These are phyloP conservation scores for Drosophila subobscura DNA, from an alignment of 1,140 invertebrate genomes.

Conservation along the genomic window DNA sequence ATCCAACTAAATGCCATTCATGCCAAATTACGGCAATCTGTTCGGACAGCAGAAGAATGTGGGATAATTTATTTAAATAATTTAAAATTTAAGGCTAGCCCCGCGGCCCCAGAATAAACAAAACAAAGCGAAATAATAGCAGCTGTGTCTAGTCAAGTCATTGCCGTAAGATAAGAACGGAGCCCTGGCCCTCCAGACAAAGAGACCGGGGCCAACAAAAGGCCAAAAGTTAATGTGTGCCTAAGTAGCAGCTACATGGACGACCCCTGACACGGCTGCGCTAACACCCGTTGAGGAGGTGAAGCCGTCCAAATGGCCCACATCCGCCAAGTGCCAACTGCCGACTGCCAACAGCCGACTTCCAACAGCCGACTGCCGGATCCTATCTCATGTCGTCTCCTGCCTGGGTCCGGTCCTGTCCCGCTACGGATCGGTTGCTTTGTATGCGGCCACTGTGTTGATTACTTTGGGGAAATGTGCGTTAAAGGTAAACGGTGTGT, in stretches of 20 bases:
- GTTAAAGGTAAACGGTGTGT: constrained; percentile 72
- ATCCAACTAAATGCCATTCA: constrained; percentile 70
- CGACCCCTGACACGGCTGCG: constrained; percentile 5
- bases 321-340: constrained; percentile 62
- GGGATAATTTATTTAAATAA: constrained; percentile 80
- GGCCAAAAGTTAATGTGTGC: constrained; percentile 80
- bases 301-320: constrained; percentile 22
- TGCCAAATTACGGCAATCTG: constrained; percentile 74
- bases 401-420: not conserved
- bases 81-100: constrained; percentile 51
- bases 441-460: constrained; percentile 71
- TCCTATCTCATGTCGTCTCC: constrained; percentile 22
- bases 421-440: constrained; percentile 32
- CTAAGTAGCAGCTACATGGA: constrained; percentile 64
- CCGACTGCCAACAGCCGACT: constrained; percentile 1
- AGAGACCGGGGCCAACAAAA: constrained; percentile 66
- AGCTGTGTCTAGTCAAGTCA: constrained; percentile 73
- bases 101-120: constrained; percentile 33
- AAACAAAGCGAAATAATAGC: constrained; percentile 55
- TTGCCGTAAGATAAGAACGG: constrained; percentile 53
- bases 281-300: not conserved
- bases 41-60: constrained; percentile 42
- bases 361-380: constrained; percentile 9
- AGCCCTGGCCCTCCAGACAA: constrained; percentile 51
- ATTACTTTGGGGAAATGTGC: constrained; percentile 81